Evolutionary conservation across 2,888 invertebrate species (phyloP).

Genomic region (Fragum whitleyi): DNA sequence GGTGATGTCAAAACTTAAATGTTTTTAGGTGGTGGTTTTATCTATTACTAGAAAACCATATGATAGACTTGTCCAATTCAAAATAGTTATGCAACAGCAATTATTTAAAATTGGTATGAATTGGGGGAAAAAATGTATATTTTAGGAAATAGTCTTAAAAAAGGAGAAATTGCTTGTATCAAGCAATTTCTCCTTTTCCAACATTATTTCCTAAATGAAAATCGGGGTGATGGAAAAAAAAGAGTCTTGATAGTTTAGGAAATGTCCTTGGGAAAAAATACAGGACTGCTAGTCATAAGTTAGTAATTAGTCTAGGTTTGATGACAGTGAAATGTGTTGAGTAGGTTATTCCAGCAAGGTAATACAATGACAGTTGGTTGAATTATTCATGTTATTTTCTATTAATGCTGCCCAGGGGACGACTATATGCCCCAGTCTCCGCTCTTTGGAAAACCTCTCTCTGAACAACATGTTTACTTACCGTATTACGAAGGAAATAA

Average conservation of each 20-base stretch:
- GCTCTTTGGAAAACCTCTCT: conserved; percentile 90
- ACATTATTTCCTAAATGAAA: neutral
- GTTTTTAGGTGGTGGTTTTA: no score
- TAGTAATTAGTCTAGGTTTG: neutral
- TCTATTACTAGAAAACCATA: no score
- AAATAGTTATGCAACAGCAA: no score
- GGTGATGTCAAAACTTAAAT: no score
- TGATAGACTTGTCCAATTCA: no score
- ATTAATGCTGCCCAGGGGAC: conserved; percentile 83
- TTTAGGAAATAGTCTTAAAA: no score
- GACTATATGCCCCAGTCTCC: conserved; percentile 87
- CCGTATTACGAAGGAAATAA: conserved; percentile 93
- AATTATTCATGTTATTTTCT: conserved; percentile 33
- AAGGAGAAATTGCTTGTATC: neutral
- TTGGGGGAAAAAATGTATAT: no score
- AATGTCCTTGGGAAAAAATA: no score
- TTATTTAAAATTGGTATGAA: no score
- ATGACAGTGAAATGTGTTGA: neutral
- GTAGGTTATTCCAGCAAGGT: neutral
- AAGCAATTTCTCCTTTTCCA: neutral
- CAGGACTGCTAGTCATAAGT: neutral
- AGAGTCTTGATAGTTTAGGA: no score
- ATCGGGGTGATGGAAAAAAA: no score
- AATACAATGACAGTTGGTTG: neutral
- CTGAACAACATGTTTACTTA: conserved; percentile 92